Conservation (phyloP, 2,888 invertebrate species). For the Acanthosepion esculentum region DNA sequence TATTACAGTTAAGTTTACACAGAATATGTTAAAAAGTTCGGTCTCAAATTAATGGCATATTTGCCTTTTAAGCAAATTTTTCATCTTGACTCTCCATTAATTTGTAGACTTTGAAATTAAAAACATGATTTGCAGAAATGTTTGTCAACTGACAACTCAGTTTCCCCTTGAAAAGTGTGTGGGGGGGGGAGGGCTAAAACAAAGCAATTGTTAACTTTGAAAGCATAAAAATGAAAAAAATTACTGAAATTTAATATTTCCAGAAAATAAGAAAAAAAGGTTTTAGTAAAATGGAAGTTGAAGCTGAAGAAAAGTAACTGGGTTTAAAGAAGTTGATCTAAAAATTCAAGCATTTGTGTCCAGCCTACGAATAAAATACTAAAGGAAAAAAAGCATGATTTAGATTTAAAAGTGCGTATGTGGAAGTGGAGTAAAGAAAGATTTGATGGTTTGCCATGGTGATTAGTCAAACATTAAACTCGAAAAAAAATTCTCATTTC, state of each 20-base stretch:
- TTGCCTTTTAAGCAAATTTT: too few relatives aligned
- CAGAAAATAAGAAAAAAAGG: background rate
- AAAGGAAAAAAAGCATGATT: background rate
- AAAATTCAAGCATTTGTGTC: background rate
- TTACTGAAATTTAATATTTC: background rate
- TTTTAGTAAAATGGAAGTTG: background rate
- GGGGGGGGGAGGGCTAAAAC: too few relatives aligned
- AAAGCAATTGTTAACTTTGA: background rate
- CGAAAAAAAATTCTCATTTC: too few relatives aligned
- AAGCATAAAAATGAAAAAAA: background rate
- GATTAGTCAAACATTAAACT: too few relatives aligned
- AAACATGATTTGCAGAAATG: too few relatives aligned
- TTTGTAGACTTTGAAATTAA: too few relatives aligned
- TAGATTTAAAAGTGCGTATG: background rate
- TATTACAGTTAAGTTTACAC: too few relatives aligned
- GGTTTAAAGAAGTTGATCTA: background rate
- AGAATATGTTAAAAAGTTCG: too few relatives aligned
- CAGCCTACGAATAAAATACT: background rate
- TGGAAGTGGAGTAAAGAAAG: background rate
- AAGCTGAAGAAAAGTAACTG: background rate
- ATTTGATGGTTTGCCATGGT: background rate
- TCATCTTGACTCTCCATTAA: too few relatives aligned
- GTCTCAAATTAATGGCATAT: too few relatives aligned
- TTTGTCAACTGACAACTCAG: too few relatives aligned
- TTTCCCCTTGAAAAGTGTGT: too few relatives aligned